Conservation (phyloP, 2,888 invertebrate species). For the Hyppa rectilinea region DNA sequence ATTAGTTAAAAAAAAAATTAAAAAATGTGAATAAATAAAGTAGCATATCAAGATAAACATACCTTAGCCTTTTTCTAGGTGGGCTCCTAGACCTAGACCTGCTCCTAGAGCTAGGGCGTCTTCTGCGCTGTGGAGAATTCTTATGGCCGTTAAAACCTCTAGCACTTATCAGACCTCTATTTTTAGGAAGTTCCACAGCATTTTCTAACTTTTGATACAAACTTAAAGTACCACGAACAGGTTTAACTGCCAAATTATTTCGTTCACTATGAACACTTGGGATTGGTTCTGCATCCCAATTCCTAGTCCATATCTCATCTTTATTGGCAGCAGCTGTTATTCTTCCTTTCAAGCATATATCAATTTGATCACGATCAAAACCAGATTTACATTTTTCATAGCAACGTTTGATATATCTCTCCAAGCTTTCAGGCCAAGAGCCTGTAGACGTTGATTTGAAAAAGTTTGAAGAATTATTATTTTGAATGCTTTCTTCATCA, state of each 20-base stretch:
- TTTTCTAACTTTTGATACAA: slow-evolving; percentile 90
- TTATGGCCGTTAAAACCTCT: slow-evolving; percentile 77
- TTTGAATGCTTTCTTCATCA: slow-evolving; percentile 73
- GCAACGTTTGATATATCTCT: slow-evolving; percentile 97
- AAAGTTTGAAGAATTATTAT: slow-evolving; percentile 77
- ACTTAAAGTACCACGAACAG: slow-evolving; percentile 90
- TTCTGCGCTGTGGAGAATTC: slow-evolving; percentile 81
- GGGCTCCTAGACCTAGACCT: slow-evolving; percentile 88
- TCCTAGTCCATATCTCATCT: slow-evolving; percentile 96
- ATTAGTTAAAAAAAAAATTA: background rate
- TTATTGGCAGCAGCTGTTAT: slow-evolving; percentile 97
- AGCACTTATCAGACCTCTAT: slow-evolving; percentile 71
- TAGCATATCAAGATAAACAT: slow-evolving; percentile 39
- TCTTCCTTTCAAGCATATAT: slow-evolving; percentile 98
- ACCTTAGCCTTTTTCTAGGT: slow-evolving; percentile 88
- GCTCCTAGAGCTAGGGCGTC: slow-evolving; percentile 82
- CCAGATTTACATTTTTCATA: slow-evolving; percentile 97
- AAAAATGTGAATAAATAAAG: background rate
- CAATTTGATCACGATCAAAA: slow-evolving; percentile 98
- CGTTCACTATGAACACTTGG: slow-evolving; percentile 96
- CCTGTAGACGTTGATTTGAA: slow-evolving; percentile 86
- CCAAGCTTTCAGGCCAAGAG: slow-evolving; percentile 95
- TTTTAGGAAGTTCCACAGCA: slow-evolving; percentile 74
- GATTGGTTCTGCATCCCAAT: slow-evolving; percentile 98
- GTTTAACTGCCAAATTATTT: slow-evolving; percentile 92